These are phyloP conservation scores for Cardinalis cardinalis DNA, from an alignment of 2,113 vertebrate species.

Conservation along the genomic window DNA sequence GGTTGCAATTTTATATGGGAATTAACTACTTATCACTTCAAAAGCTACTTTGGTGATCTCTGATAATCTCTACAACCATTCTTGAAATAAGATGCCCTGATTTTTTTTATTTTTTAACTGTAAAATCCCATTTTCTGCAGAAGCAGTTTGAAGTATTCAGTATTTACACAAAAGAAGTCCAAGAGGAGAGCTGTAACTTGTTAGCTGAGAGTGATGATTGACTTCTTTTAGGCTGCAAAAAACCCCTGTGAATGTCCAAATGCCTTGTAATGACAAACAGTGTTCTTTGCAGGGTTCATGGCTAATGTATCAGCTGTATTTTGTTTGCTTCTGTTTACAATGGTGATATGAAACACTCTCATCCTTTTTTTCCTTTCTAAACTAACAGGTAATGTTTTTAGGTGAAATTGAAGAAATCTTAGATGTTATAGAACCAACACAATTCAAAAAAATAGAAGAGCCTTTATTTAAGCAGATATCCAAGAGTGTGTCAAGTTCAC, in stretches of 20 bases:
- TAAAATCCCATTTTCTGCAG: not conserved
- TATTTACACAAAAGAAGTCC: not conserved
- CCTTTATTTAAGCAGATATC: conserved; percentile 96
- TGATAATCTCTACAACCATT: not conserved
- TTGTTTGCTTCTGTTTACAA: not conserved
- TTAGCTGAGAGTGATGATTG: not conserved
- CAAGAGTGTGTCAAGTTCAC: conserved; percentile 93
- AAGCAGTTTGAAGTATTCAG: not conserved
- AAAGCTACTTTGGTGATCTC: not conserved
- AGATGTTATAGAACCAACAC: conserved; percentile 96
- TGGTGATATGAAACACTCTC: not conserved
- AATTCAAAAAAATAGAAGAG: conserved; percentile 98
- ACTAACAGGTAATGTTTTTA: conserved; percentile 94
- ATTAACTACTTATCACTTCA: not conserved
- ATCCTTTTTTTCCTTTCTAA: not conserved
- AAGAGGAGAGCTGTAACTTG: not conserved
- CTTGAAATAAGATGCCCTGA: not conserved
- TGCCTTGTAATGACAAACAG: not conserved
- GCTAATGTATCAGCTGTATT: not conserved
- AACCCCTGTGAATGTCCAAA: not conserved
- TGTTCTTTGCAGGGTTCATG: not conserved
- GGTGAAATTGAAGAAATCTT: conserved; percentile 98
- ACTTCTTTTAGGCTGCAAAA: not conserved
- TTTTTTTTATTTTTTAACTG: not conserved
- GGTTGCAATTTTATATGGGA: not conserved